Evolutionary conservation across 2,797 vertebrate species (phyloP), one percentile per base, ranked within the genome.

Genomic region (Thaleichthys pacificus): DNA sequence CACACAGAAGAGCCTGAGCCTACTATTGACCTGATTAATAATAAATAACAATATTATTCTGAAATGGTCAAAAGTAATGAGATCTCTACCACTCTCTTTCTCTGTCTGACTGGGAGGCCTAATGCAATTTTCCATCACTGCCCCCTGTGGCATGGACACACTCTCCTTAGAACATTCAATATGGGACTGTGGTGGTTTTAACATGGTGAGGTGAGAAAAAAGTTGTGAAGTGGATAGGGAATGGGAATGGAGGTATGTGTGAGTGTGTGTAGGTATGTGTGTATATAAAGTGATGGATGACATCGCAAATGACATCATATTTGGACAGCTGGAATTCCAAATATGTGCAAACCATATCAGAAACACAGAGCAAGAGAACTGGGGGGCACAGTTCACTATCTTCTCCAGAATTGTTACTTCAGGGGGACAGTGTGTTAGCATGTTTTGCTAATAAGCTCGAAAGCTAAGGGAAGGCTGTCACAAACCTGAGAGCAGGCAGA

Each of bases 11-110:
- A 82, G 79, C 61, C 70, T 71, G 77, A 77, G 68, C 62, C 73
- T 65, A 71, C 80, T 86, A 87, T 89, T 88, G 79, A 61, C 71
- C 71, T 73, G 81, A 86, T 88, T 86, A 89, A 89, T 88, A 87
- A 88, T 85, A 84, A 86, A 86, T 84, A 78, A 73, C 68, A 57
- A 76, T 82, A 83, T 85, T 85, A 89, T 88, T 89, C 88, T 76
- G 72, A 84, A 88, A 81, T 79, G 77, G 75, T 83, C 81, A 8
- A 81, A 80, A 82, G 69, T 86, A 87, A 90, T 86, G 82, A 88
- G 85, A 83, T 86, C 82, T 80, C 73, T 79, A 77, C 79, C 75
- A 77, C 77, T 61, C 22, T 60, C 76, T 82, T 86, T 79, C 79
- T 26, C 60, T 12, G 21, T 61, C 1, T 28, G 87, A 89, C 88